Evolutionary conservation across 2,113 vertebrate species (phyloP).

Genomic region (Cromileptes altivelis): DNA sequence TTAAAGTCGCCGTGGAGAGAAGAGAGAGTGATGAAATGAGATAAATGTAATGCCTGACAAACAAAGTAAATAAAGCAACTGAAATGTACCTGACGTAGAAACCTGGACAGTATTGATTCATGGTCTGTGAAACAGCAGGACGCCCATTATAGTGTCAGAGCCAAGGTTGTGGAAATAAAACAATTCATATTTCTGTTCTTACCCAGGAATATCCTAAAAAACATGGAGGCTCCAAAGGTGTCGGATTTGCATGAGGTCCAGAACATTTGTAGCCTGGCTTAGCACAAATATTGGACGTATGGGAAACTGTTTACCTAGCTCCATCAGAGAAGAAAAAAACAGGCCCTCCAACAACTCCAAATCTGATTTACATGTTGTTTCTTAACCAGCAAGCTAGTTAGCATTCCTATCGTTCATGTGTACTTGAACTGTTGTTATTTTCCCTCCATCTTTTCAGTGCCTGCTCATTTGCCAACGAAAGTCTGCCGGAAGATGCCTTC

Average conservation of each 20-base stretch:
- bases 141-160: not conserved
- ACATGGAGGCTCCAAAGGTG: not conserved
- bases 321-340: not conserved
- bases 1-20: constrained; percentile 32
- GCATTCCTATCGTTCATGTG: not conserved
- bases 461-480: no score
- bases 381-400: not conserved
- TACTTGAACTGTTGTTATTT: no score
- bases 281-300: not conserved
- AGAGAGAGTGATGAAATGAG: constrained; percentile 13
- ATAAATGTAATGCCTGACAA: not conserved
- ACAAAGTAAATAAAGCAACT: no score
- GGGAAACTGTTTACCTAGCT: not conserved
- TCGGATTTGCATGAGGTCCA: not conserved
- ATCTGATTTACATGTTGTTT: not conserved
- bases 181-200: not conserved
- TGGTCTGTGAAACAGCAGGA: not conserved
- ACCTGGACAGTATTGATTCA: not conserved
- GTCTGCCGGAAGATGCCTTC: no score
- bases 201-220: not conserved
- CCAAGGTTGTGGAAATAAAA: not conserved
- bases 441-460: no score
- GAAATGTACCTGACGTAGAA: not conserved
- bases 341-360: no score
- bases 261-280: not conserved